Evolutionary conservation across 2,113 vertebrate genomes (phyloP).

Genomic region (Aix galericulata): DNA sequence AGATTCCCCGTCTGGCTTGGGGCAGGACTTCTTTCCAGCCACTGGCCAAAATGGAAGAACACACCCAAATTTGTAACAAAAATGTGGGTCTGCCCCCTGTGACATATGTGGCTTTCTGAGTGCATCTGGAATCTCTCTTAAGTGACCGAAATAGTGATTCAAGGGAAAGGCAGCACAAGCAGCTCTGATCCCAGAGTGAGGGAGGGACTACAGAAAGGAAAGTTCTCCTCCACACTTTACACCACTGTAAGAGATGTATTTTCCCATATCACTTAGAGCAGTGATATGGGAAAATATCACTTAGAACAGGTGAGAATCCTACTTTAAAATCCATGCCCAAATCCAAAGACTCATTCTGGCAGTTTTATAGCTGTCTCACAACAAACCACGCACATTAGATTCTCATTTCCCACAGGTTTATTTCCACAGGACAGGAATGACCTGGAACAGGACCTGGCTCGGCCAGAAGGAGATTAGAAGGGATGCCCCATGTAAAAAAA

Average conservation of each 20-base stretch:
- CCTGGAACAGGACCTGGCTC: neutral
- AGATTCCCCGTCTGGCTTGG: neutral
- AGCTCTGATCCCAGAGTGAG: neutral
- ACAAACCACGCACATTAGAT: fast-evolving
- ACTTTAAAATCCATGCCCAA: neutral
- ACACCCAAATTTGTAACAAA: neutral
- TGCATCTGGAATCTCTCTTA: neutral
- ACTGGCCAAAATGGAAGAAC: neutral
- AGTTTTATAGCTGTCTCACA: neutral
- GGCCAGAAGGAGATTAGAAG: neutral
- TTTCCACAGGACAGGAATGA: neutral
- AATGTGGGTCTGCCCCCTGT: neutral
- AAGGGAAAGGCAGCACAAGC: neutral
- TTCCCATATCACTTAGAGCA: neutral
- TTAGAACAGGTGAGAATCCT: neutral
- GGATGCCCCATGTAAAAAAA: neutral
- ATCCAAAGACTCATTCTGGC: neutral
- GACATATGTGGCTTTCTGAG: neutral
- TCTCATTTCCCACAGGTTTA: neutral
- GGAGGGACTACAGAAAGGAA: neutral
- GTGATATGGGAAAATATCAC: neutral
- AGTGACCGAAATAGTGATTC: neutral
- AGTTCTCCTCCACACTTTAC: neutral
- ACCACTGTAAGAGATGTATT: neutral
- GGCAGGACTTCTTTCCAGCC: neutral